Conservation (phyloP, 2,797 vertebrate genomes). For the Megaceryle alcyon region DNA sequence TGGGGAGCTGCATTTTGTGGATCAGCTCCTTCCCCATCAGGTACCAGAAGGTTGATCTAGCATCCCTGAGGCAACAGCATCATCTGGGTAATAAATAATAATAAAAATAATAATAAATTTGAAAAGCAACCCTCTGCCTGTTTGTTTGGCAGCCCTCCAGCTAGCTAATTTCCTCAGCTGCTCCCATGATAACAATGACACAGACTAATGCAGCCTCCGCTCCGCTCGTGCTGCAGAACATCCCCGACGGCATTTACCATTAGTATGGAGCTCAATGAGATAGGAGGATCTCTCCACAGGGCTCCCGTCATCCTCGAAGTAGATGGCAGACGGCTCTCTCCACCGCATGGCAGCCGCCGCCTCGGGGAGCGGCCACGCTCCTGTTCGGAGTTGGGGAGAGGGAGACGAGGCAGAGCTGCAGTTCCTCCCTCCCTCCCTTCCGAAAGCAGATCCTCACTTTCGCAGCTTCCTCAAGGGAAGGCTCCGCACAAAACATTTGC, state of each 20-base stretch:
- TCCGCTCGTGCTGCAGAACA: slow-evolving; percentile 47
- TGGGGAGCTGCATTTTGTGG: slow-evolving; percentile 1
- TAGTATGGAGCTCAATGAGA: slow-evolving; percentile 16
- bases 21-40: slow-evolving; percentile 49
- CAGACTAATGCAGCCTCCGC: slow-evolving; percentile 58
- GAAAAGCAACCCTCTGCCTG: slow-evolving; percentile 53
- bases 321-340: neutral
- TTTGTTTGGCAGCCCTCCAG: slow-evolving; percentile 36
- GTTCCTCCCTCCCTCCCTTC: neutral
- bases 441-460: neutral
- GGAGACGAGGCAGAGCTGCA: neutral
- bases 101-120: slow-evolving; percentile 70
- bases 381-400: neutral
- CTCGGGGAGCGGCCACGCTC: neutral
- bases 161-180: slow-evolving; percentile 59
- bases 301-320: slow-evolving; percentile 4
- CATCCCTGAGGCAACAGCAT: slow-evolving; percentile 56
- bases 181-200: slow-evolving; percentile 70
- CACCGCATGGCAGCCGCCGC: slow-evolving; percentile 13
- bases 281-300: slow-evolving; percentile 44
- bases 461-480: neutral
- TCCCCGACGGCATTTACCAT: slow-evolving; percentile 54
- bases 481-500: neutral
- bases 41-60: slow-evolving; percentile 67
- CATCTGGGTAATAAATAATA: slow-evolving; percentile 72